Percentiles rank a stretch among this genome's conserved stretches.
Evolutionary conservation across 37 sponge, comb jelly and placozoan species (phyloP).

Genomic region (Beroe forskalii): DNA sequence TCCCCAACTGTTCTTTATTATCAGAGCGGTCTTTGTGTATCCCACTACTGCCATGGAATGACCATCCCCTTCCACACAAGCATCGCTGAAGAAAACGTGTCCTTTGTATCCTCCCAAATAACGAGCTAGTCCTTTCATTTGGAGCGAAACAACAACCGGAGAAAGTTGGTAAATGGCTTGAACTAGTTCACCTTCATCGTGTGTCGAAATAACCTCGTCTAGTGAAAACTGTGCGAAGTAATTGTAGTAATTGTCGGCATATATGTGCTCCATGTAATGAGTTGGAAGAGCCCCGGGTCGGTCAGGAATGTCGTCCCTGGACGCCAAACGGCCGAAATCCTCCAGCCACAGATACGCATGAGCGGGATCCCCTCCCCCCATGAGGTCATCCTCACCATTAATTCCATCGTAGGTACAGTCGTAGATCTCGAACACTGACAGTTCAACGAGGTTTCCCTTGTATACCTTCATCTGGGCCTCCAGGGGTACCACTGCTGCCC

Average conservation of each 20-base stretch:
- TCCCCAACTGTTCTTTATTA: not conserved
- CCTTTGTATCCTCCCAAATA: not conserved
- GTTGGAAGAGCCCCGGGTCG: not conserved
- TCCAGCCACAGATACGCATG: not conserved
- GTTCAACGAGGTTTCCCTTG: not conserved
- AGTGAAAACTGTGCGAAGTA: not conserved
- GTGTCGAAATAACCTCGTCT: not conserved
- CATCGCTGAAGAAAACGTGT: not conserved
- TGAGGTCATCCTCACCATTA: not conserved
- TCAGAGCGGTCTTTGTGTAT: not conserved
- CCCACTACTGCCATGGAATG: not conserved
- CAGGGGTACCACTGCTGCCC: not conserved
- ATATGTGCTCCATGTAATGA: not conserved
- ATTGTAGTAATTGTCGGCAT: not conserved
- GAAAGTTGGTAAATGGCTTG: not conserved
- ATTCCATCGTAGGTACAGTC: not conserved
- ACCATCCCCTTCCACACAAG: not conserved
- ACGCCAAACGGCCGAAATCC: not conserved
- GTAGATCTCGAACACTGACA: not conserved
- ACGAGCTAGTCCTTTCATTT: not conserved
- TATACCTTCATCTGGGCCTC: not conserved
- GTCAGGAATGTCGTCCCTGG: not conserved
- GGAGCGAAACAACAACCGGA: not conserved
- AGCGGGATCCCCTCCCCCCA: not conserved
- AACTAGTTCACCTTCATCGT: not conserved